Percentiles rank a stretch among this genome's conserved stretches.
Evolutionary conservation across 2,113 vertebrate genomes (phyloP).

Genomic region (Hemicordylus capensis): DNA sequence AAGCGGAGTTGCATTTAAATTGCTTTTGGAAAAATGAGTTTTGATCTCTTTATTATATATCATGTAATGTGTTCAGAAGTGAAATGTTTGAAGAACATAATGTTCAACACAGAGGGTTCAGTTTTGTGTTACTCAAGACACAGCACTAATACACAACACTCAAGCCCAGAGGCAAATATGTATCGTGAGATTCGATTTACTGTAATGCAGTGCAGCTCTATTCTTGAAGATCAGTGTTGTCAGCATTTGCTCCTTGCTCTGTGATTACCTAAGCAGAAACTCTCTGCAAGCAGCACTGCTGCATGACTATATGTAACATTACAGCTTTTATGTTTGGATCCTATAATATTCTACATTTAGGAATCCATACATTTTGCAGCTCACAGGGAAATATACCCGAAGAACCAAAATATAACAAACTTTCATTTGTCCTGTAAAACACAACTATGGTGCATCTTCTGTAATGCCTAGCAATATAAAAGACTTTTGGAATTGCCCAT

Average conservation of each 20-base stretch:
- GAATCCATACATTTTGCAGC: neutral
- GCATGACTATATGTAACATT: slow-evolving; percentile 4
- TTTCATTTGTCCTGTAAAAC: neutral
- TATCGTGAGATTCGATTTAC: slow-evolving; percentile 27
- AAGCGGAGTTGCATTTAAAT: slow-evolving; percentile 50
- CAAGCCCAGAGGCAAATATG: slow-evolving; percentile 14
- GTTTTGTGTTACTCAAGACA: slow-evolving; percentile 38
- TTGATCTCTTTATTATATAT: slow-evolving; percentile 46
- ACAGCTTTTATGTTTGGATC: neutral
- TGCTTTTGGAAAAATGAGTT: slow-evolving; percentile 29
- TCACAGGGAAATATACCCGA: neutral
- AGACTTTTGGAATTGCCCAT: neutral
- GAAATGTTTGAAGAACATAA: slow-evolving; percentile 47
- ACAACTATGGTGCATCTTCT: too few species aligned
- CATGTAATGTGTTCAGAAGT: slow-evolving; percentile 40
- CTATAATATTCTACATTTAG: neutral
- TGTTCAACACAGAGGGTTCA: slow-evolving; percentile 32
- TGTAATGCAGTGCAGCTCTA: neutral
- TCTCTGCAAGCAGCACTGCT: neutral
- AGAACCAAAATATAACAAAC: neutral
- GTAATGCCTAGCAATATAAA: neutral
- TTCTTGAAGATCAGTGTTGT: slow-evolving; percentile 27
- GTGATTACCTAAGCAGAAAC: slow-evolving; percentile 26
- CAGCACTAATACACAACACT: neutral
- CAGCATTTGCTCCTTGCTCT: neutral